phyloP scores from a whole-genome alignment of 2,888 invertebrate species.

The Sarcophaga rosellei region DNA sequence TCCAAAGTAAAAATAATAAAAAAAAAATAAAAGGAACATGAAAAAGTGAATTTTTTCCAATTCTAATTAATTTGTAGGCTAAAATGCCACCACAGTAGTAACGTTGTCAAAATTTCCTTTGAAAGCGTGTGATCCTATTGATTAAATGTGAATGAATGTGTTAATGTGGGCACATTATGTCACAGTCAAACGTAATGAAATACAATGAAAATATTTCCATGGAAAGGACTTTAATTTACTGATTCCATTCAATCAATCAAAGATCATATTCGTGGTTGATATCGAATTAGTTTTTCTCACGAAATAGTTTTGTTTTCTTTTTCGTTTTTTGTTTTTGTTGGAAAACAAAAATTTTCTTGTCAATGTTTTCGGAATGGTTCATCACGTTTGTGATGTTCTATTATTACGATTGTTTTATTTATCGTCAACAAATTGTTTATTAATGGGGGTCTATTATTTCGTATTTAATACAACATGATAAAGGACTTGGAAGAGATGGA shows the following conservation, averaged over 20 bases:
- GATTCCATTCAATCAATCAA: constrained; percentile 35
- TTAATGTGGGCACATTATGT: constrained; percentile 70
- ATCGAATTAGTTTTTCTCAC: constrained; percentile 47
- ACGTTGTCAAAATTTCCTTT: neutral
- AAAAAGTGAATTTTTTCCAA: constrained; percentile 31
- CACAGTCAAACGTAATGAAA: neutral
- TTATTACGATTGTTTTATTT: constrained; percentile 4
- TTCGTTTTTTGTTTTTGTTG: neutral
- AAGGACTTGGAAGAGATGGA: neutral
- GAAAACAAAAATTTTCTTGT: neutral
- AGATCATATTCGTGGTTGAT: constrained; percentile 4
- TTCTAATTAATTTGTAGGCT: constrained; percentile 53
- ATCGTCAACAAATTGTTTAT: constrained; percentile 39
- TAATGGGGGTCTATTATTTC: constrained; percentile 53
- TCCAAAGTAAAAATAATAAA: neutral
- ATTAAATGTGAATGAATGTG: constrained; percentile 49
- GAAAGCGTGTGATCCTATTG: neutral
- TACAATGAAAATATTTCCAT: neutral
- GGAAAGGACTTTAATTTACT: constrained; percentile 43
- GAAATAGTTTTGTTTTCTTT: neutral
- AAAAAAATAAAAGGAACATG: neutral
- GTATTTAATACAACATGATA: constrained; percentile 1
- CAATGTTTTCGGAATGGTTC: neutral
- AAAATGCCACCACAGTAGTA: constrained; percentile 43
- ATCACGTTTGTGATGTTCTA: constrained; percentile 20